Conservation (phyloP, 1,140 invertebrate genomes). For the Pseudomyrmex flavicornis region DNA sequence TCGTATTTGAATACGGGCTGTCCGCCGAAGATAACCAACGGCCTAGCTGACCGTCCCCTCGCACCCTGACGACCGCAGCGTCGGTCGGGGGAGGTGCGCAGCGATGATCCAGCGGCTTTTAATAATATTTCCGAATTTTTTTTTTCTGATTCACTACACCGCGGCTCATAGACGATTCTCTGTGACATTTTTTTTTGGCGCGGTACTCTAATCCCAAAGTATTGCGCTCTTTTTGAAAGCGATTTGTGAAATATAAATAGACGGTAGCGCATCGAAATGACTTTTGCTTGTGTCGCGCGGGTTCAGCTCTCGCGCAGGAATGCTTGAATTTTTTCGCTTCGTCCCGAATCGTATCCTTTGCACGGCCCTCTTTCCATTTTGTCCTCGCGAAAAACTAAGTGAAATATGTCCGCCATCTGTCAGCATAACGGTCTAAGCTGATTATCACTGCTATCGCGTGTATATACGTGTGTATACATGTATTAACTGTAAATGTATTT, state of each 20-base stretch:
- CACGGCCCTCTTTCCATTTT: slow-evolving; percentile 43
- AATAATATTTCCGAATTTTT: slow-evolving; percentile 77
- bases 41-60: slow-evolving; percentile 51
- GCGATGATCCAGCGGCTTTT: slow-evolving; percentile 72
- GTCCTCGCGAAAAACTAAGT: slow-evolving; percentile 21
- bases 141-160: slow-evolving; percentile 51
- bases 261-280: slow-evolving; percentile 75
- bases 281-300: slow-evolving; percentile 69
- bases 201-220: slow-evolving; percentile 76
- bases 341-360: slow-evolving; percentile 23
- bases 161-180: slow-evolving; percentile 71
- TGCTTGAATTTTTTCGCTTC: slow-evolving; percentile 52
- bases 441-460: not conserved
- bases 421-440: not conserved
- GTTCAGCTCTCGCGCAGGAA: slow-evolving; percentile 39
- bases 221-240: slow-evolving; percentile 79
- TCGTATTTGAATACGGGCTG: slow-evolving; percentile 70
- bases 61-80: slow-evolving; percentile 39
- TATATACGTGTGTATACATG: not conserved
- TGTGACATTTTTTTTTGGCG: slow-evolving; percentile 69
- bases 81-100: slow-evolving; percentile 4
- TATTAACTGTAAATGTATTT: too few species aligned
- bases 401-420: not conserved
- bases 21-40: slow-evolving; percentile 74
- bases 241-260: slow-evolving; percentile 81